Conservation (phyloP, 2,113 vertebrate genomes). For the Melanerpes formicivorus region DNA sequence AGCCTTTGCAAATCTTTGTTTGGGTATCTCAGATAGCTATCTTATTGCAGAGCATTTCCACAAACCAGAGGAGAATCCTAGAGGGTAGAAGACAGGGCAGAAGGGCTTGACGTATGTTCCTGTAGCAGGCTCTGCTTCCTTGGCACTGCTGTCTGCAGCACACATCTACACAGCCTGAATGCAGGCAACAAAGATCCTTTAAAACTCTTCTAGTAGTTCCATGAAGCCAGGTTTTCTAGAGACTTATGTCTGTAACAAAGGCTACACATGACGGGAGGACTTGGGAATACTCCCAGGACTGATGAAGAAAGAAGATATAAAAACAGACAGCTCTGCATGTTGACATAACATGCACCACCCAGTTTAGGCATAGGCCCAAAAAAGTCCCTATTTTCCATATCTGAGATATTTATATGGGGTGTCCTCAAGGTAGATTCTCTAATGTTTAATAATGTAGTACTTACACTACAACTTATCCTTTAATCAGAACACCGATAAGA, state of each 20-base stretch:
- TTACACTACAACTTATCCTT: background rate
- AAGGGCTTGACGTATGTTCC: background rate
- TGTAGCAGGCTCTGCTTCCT: background rate
- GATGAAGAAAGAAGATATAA: background rate
- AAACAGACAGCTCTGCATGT: background rate
- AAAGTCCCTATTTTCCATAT: background rate
- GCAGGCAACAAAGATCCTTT: background rate
- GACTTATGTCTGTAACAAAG: background rate
- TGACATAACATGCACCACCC: background rate
- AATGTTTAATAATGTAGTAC: background rate
- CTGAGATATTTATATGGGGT: background rate
- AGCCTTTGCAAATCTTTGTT: background rate
- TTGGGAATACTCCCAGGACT: background rate
- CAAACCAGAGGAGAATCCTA: background rate
- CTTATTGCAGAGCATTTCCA: background rate
- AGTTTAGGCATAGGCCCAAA: background rate
- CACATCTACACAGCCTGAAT: background rate
- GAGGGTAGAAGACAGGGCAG: background rate
- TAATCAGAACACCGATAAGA: background rate
- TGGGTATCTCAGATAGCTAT: background rate
- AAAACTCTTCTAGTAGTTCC: background rate
- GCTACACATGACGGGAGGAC: background rate
- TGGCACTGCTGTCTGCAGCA: background rate
- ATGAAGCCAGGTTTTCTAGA: background rate
- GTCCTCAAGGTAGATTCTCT: background rate